A percentile compares a stretch with the other conserved stretches of the same genome.
Conservation (phyloP, 2,113 vertebrate genomes). For the Tenrec ecaudatus region DNA sequence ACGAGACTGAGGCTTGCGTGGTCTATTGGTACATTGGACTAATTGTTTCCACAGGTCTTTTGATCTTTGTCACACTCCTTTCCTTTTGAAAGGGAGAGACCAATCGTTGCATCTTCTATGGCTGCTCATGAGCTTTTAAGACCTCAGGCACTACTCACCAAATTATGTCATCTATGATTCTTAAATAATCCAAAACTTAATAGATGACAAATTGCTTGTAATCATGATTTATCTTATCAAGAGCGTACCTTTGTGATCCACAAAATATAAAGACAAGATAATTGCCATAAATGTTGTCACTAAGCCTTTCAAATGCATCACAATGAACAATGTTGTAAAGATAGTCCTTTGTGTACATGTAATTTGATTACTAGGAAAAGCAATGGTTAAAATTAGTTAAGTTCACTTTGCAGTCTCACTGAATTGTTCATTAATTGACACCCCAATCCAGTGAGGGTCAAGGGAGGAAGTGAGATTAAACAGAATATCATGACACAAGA, state of each 20-base stretch:
- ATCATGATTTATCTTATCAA: not conserved
- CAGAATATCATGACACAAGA: not conserved
- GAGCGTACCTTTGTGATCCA: not conserved
- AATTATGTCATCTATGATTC: not conserved
- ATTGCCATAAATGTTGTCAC: not conserved
- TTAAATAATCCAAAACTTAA: not conserved
- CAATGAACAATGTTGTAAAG: constrained; percentile 4
- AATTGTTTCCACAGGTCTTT: too few relatives aligned
- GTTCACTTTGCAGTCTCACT: constrained; percentile 27
- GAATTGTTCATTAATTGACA: constrained; percentile 42
- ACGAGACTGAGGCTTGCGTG: too few relatives aligned
- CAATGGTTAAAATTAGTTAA: constrained; percentile 66
- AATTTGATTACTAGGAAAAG: constrained; percentile 36
- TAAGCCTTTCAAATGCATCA: not conserved
- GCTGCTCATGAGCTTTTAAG: too few relatives aligned
- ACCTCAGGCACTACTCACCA: too few relatives aligned
- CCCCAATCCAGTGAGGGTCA: not conserved
- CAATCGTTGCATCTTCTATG: too few relatives aligned
- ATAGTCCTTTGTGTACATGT: not conserved
- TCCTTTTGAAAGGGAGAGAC: too few relatives aligned
- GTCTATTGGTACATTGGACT: too few relatives aligned
- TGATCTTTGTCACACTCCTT: too few relatives aligned
- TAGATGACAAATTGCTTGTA: not conserved
- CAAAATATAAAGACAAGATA: not conserved
- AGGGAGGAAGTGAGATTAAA: not conserved